phyloP scores from a whole-genome alignment of 2,888 invertebrate genomes.

The Tenthredo distinguenda region DNA sequence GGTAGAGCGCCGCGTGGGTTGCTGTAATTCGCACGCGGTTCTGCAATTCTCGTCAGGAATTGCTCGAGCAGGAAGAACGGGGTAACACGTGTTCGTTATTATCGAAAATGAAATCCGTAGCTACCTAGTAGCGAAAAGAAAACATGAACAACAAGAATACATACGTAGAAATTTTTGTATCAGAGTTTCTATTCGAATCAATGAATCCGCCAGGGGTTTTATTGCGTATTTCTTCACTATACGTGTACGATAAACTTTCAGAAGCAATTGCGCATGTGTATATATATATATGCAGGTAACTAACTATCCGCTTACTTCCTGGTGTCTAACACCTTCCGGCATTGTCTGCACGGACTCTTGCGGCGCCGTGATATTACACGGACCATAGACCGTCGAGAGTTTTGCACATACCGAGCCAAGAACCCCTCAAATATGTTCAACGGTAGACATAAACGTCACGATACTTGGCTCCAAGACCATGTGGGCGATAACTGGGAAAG shows the following conservation, averaged over 20 bases:
- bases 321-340: slow-evolving; percentile 37
- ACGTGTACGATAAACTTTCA: not conserved
- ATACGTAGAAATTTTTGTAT: not conserved
- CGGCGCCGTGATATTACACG: slow-evolving; percentile 14
- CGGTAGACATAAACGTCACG: slow-evolving; percentile 48
- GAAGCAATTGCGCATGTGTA: not conserved
- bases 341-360: not conserved
- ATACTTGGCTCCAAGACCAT: not conserved
- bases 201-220: not conserved
- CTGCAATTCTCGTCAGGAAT: not conserved
- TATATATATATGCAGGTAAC: not conserved
- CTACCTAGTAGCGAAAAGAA: not conserved
- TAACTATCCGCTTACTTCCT: slow-evolving; percentile 5
- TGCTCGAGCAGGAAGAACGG: not conserved
- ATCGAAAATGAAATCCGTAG: not conserved
- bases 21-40: slow-evolving; percentile 23
- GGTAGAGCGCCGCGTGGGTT: not conserved
- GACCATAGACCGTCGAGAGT: not conserved
- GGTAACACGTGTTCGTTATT: not conserved
- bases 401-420: not conserved
- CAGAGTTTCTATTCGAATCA: not conserved
- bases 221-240: not conserved
- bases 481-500: slow-evolving; percentile 49
- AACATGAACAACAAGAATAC: not conserved
- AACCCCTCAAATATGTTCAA: slow-evolving; percentile 39